Base-by-base conservation (phyloP, 2,113 vertebrate species). In the Oncorhynchus mykiss region DNA sequence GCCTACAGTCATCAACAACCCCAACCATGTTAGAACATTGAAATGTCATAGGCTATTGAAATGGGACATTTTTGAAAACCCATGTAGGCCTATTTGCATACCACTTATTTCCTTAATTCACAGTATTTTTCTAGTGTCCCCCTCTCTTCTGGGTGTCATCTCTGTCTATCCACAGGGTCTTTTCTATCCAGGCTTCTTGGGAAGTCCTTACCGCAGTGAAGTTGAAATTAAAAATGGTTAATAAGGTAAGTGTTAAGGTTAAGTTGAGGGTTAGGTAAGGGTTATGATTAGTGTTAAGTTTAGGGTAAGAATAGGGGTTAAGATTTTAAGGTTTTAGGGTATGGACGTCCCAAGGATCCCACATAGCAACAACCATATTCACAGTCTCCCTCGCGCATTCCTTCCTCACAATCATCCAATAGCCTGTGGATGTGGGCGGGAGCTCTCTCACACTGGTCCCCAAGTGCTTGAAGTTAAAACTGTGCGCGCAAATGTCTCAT, bases 401-500 rank as follows among this genome's bases (percentile, higher is more conserved):
- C 84, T 29, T 80, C 81, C 74, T 77, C 68, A 24, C 67, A 72
- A 48, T 18, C 78, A 75, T 83, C 93, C 93, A 93, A 93, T 94
- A 75, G 72, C 67, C 80, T 1, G 78, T 59, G 29, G 25, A 75
- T 72, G 76, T 82, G 92, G 91, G 91, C 88, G 92, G 86, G 22
- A 71, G 83, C 82, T 9, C 81, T 73, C 39, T 60, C 51, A 73
- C 79, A 57, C 85, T 78, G 84, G 67, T 77, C 86, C 82, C 82
- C 81, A 75, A 86, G 78, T 73, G 82, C 75, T 76, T 87, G 75
- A 92, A 93, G 88, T 94, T 93, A 93, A 92, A 94, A 93, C 88
- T 88, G 76, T 87, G 88, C 84, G 88, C 89, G 84, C 85, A 79
- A 13, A 75, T 16, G 67, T 85, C 57, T 67, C 25, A 0, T 80